phyloP scores from a whole-genome alignment of 1,140 invertebrate species.

The Eueides isabella region DNA sequence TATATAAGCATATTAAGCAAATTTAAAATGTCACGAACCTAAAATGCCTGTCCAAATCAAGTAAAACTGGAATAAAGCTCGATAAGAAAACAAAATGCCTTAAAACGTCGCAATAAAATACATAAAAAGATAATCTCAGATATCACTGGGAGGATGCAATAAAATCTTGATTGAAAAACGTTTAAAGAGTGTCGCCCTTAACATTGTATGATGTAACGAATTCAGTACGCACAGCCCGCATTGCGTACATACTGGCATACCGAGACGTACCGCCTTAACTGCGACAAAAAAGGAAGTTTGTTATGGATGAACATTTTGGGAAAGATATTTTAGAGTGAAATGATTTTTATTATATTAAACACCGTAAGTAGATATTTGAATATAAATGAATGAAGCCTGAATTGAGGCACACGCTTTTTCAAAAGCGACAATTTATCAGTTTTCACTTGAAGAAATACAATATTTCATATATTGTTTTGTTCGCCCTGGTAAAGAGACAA shows the following conservation, averaged over 20 bases:
- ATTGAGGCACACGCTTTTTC: too few relatives aligned
- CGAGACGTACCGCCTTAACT: neutral
- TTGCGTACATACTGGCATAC: constrained; percentile 39
- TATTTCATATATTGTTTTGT: too few relatives aligned
- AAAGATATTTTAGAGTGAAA: neutral
- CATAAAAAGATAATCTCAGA: constrained; percentile 29
- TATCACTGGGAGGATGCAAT: constrained; percentile 45
- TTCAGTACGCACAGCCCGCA: constrained; percentile 36
- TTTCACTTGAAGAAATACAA: too few relatives aligned
- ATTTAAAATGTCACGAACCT: neutral
- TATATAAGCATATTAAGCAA: too few relatives aligned
- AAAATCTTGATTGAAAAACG: constrained; percentile 43
- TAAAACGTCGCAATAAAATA: constrained; percentile 13
- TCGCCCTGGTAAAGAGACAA: too few relatives aligned
- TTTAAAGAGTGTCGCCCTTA: constrained; percentile 38
- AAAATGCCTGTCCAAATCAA: neutral
- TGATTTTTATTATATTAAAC: too few relatives aligned
- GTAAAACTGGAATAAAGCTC: too few relatives aligned
- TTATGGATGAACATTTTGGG: neutral
- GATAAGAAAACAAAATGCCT: neutral
- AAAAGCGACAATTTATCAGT: too few relatives aligned
- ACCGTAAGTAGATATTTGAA: too few relatives aligned
- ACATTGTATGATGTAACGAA: constrained; percentile 47
- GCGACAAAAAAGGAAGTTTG: neutral
- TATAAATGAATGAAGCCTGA: too few relatives aligned